Percentiles rank a stretch among this genome's conserved stretches.
These are phyloP conservation scores for Diglossa cyanea DNA, from an alignment of 2,797 vertebrate genomes.

Conservation along the genomic window DNA sequence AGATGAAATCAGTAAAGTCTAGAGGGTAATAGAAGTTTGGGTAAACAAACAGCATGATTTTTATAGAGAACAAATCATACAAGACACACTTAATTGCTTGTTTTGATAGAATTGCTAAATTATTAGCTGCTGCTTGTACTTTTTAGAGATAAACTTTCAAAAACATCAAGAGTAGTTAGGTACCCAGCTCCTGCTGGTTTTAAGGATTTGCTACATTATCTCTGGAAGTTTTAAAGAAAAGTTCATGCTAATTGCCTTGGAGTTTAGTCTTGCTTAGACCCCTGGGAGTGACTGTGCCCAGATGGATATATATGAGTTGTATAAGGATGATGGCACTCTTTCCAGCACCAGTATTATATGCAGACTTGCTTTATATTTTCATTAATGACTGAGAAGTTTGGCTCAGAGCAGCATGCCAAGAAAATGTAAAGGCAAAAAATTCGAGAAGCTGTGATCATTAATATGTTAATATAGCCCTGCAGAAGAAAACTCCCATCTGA, in stretches of 20 bases:
- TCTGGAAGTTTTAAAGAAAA: constrained; percentile 54
- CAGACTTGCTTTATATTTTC: background rate
- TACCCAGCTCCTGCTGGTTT: background rate
- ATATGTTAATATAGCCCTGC: background rate
- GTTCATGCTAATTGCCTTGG: constrained; percentile 52
- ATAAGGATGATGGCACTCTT: background rate
- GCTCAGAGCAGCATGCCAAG: background rate
- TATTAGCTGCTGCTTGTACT: constrained; percentile 23
- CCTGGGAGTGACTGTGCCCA: background rate
- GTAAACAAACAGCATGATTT: constrained; percentile 61
- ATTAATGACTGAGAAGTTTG: background rate
- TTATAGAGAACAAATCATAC: constrained; percentile 66
- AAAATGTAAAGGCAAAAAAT: background rate
- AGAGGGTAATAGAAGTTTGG: constrained; percentile 52
- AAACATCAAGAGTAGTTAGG: background rate
- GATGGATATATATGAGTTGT: background rate
- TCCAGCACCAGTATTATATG: background rate
- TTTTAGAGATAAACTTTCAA: constrained; percentile 8
- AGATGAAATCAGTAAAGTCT: constrained; percentile 62
- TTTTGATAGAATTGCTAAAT: constrained; percentile 68
- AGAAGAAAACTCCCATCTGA: background rate
- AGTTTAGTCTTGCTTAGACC: constrained; percentile 17
- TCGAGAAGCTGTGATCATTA: background rate
- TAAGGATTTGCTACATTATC: constrained; percentile 35
- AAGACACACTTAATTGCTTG: constrained; percentile 65